Conservation (phyloP, 92 coral and sea anemone genomes). For the Micromussa lordhowensis region DNA sequence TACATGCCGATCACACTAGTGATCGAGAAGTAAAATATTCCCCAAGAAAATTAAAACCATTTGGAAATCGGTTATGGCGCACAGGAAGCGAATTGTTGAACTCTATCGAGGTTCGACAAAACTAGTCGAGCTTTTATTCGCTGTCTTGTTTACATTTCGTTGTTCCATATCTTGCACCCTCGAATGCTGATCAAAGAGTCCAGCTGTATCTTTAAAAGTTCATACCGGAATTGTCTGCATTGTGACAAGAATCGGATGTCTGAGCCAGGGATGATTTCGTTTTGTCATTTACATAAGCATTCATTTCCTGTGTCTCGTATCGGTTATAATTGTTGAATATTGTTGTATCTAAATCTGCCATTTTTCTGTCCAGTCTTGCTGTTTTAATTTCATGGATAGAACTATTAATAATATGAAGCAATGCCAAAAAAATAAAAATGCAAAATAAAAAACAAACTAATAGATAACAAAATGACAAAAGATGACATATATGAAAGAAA, state of each 20-base stretch:
- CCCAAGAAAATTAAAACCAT: neutral
- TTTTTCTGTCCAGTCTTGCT: too few relatives aligned
- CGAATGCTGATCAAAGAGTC: neutral
- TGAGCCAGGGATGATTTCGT: neutral
- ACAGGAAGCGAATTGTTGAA: neutral
- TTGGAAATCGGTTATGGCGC: neutral
- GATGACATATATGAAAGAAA: neutral
- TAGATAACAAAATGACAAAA: neutral
- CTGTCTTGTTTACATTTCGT: slow-evolving; percentile 11
- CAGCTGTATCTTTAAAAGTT: slow-evolving; percentile 16
- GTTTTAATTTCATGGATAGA: neutral
- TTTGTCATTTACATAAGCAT: neutral
- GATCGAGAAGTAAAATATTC: neutral
- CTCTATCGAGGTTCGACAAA: slow-evolving; percentile 5
- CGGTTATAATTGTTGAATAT: too few relatives aligned
- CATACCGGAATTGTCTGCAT: slow-evolving; percentile 7
- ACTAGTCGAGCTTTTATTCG: slow-evolving; percentile 10
- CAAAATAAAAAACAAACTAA: neutral
- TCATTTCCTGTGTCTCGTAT: neutral
- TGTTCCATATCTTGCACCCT: neutral
- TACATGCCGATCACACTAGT: neutral
- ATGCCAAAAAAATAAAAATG: neutral
- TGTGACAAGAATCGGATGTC: neutral
- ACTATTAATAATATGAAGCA: neutral
- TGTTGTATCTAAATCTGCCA: too few relatives aligned